Evolutionary conservation across 1,140 invertebrate genomes (phyloP).

Genomic region (Drosophila repletoides): DNA sequence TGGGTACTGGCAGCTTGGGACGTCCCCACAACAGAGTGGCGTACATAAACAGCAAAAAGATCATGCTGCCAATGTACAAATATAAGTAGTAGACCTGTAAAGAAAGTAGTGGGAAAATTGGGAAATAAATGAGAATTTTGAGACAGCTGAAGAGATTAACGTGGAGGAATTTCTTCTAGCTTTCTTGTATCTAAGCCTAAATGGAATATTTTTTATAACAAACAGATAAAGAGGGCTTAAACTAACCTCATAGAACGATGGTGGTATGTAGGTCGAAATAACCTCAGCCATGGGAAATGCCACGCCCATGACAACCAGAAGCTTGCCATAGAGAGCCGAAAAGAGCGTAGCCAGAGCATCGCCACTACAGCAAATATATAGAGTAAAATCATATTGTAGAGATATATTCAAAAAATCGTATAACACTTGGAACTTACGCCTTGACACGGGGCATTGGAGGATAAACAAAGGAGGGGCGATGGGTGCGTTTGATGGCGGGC

Average conservation of each 20-base stretch:
- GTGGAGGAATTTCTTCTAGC: neutral
- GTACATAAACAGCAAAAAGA: constrained; percentile 94
- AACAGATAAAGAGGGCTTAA: too few species aligned
- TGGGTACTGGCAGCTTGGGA: constrained; percentile 80
- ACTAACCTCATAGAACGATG: constrained; percentile 93
- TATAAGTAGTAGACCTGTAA: constrained; percentile 92
- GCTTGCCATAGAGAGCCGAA: constrained; percentile 96
- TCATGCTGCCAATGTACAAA: constrained; percentile 94
- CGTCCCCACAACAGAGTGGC: constrained; percentile 88
- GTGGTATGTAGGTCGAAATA: constrained; percentile 94
- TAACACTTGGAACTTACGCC: constrained; percentile 57
- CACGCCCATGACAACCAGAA: constrained; percentile 95
- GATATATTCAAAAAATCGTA: neutral
- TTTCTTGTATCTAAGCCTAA: too few species aligned
- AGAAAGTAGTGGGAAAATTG: neutral
- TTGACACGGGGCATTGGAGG: constrained; percentile 76
- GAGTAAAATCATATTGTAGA: neutral
- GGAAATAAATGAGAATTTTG: neutral
- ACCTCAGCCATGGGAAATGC: constrained; percentile 97
- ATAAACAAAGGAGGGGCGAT: constrained; percentile 79
- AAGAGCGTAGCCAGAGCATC: constrained; percentile 88
- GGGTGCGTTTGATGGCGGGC: constrained; percentile 78
- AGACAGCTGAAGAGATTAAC: neutral
- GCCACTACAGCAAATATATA: constrained; percentile 38
- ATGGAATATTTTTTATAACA: too few species aligned